Conservation (phyloP, 2,888 invertebrate genomes). For the Psococerastis gibbosa region DNA sequence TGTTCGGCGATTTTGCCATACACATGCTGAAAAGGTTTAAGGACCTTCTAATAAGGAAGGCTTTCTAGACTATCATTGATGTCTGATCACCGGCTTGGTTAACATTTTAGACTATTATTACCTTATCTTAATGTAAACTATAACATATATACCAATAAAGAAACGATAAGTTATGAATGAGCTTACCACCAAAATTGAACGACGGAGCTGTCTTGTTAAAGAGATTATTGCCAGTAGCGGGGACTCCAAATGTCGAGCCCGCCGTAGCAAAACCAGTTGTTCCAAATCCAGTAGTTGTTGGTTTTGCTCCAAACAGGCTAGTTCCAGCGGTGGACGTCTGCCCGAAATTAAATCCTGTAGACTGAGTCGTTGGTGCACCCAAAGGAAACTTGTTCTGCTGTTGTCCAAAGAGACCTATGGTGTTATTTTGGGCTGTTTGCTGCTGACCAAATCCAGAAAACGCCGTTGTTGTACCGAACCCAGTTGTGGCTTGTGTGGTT, state of each 20-base stretch:
- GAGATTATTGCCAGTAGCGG: slow-evolving; percentile 20
- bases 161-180: too few relatives aligned
- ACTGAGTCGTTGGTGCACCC: slow-evolving; percentile 21
- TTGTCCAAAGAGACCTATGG: slow-evolving; percentile 24
- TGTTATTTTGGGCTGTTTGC: slow-evolving; percentile 25
- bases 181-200: slow-evolving; percentile 22
- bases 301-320: slow-evolving; percentile 24
- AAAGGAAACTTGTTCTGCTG: slow-evolving; percentile 24
- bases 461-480: slow-evolving; percentile 24
- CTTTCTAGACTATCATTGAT: too few relatives aligned
- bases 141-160: too few relatives aligned
- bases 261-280: slow-evolving; percentile 26
- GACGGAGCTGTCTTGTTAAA: slow-evolving; percentile 20
- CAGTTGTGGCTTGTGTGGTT: slow-evolving; percentile 23
- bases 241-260: slow-evolving; percentile 19
- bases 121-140: too few relatives aligned
- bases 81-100: too few relatives aligned
- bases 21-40: too few relatives aligned
- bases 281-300: slow-evolving; percentile 34
- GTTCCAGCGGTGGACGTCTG: slow-evolving; percentile 25
- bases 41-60: too few relatives aligned
- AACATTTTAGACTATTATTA: too few relatives aligned
- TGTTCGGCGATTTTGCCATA: too few relatives aligned
- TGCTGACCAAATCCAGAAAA: slow-evolving; percentile 26
- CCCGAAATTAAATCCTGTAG: slow-evolving; percentile 26